Conservation (phyloP, 2,113 vertebrate genomes). For the Indri indri region DNA sequence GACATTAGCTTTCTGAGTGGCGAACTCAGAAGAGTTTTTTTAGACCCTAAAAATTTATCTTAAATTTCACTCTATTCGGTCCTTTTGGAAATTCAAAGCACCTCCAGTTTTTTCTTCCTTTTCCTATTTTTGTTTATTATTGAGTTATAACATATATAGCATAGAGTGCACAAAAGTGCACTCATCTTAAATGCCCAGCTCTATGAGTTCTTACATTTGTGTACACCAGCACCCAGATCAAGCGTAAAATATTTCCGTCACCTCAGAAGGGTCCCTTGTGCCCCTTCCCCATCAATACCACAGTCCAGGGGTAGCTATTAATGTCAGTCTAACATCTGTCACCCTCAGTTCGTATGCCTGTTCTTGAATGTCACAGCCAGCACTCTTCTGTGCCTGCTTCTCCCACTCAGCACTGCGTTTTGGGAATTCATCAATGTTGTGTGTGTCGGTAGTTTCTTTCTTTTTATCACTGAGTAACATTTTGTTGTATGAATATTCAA, state of each 20-base stretch:
- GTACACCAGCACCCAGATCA: background rate
- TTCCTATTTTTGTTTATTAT: background rate
- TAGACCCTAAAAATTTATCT: background rate
- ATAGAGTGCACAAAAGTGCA: background rate
- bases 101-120: background rate
- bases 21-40: background rate
- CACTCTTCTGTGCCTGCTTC: background rate
- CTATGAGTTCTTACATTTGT: background rate
- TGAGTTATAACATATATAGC: background rate
- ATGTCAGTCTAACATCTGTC: rapidly evolving
- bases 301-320: too few relatives aligned
- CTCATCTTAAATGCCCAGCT: background rate
- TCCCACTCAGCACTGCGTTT: background rate
- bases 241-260: background rate
- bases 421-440: background rate
- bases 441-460: background rate
- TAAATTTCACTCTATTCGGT: background rate
- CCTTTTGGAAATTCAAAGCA: background rate
- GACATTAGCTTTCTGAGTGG: background rate
- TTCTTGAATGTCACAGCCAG: background rate
- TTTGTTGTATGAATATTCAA: background rate
- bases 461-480: background rate
- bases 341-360: background rate
- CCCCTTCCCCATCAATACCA: background rate
- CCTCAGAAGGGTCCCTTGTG: background rate